Evolutionary conservation across 2,888 invertebrate genomes (phyloP).

Genomic region (Beris morrisii): DNA sequence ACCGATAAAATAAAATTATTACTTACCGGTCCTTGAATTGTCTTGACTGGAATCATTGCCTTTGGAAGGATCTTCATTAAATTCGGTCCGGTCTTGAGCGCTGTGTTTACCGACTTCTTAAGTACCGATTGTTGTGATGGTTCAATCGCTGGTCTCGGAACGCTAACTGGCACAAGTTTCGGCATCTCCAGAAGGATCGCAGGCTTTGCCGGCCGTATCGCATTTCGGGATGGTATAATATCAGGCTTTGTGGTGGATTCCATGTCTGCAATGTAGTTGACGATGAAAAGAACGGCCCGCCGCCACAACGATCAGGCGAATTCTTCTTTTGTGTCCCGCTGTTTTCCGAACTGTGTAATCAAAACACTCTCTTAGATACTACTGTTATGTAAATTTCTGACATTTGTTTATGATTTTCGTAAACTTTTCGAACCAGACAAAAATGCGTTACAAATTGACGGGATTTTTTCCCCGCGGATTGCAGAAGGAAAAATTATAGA

Average conservation of each 20-base stretch:
- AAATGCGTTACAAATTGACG: too few species aligned
- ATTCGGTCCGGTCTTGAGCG: conserved; percentile 9
- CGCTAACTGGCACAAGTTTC: conserved; percentile 22
- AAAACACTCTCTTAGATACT: too few species aligned
- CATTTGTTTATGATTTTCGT: too few species aligned
- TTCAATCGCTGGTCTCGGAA: conserved; percentile 12
- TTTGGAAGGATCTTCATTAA: conserved; percentile 29
- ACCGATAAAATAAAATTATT: neutral
- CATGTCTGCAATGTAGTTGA: neutral
- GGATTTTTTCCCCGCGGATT: too few species aligned
- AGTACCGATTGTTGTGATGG: conserved; percentile 29
- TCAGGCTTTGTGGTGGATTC: neutral
- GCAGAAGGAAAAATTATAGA: too few species aligned
- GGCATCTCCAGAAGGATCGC: conserved; percentile 25
- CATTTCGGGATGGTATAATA: neutral
- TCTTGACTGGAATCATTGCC: conserved; percentile 31
- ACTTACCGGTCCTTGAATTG: conserved; percentile 36
- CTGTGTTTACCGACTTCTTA: conserved; percentile 26
- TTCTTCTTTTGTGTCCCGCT: too few species aligned
- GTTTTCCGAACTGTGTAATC: too few species aligned
- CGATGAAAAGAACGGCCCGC: too few species aligned
- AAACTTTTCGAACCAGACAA: too few species aligned
- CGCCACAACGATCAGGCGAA: too few species aligned
- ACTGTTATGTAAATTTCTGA: too few species aligned
- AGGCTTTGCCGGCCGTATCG: neutral